A percentile compares a stretch with the other conserved stretches of the same genome.
These are phyloP conservation scores for Rhea pennata DNA, from an alignment of 2,113 vertebrate species.

Conservation along the genomic window DNA sequence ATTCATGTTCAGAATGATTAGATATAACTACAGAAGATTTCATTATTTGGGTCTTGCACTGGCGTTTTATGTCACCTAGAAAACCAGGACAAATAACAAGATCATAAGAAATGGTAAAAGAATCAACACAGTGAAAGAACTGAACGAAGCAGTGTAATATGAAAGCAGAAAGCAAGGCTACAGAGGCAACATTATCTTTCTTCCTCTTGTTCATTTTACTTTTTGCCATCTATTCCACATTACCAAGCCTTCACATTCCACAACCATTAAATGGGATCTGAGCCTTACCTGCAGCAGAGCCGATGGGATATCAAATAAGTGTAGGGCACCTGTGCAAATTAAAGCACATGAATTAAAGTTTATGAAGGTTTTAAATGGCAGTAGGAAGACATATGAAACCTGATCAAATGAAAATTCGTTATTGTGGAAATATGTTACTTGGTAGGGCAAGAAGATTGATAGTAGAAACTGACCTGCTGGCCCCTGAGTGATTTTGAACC, in stretches of 20 bases:
- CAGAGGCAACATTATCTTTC: background rate
- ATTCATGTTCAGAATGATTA: background rate
- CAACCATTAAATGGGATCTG: accelerated
- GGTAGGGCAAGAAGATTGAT: background rate
- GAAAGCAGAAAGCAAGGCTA: background rate
- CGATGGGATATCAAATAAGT: accelerated
- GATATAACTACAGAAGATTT: background rate
- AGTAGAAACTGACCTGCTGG: background rate
- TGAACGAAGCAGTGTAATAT: too few species aligned
- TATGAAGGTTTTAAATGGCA: background rate
- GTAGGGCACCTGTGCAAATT: background rate
- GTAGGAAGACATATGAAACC: background rate
- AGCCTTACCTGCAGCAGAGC: background rate
- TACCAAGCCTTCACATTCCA: background rate
- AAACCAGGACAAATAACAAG: background rate
- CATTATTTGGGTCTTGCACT: background rate
- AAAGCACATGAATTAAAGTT: background rate
- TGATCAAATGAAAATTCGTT: background rate
- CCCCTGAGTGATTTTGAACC: background rate
- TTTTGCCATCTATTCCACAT: background rate
- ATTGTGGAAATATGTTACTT: background rate
- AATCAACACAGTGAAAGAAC: background rate
- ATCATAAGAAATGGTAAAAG: background rate
- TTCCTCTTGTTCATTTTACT: background rate
- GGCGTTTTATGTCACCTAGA: background rate